A percentile compares a stretch with the other conserved stretches of the same genome.
phyloP scores from a whole-genome alignment of 2,888 invertebrate species.

The Auanema freiburgensis region DNA sequence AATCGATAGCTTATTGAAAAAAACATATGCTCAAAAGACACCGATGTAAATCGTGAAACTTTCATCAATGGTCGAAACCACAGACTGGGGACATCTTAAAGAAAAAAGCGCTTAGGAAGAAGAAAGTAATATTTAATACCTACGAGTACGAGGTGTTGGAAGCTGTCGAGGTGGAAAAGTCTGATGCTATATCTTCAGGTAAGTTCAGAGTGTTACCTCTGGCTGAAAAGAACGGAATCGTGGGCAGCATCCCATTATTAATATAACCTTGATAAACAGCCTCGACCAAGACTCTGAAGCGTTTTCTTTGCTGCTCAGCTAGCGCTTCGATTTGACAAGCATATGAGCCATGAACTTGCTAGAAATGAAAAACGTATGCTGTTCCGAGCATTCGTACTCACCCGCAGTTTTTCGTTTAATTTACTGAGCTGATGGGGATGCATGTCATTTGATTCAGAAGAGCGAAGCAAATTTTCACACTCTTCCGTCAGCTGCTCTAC shows the following conservation, averaged over 20 bases:
- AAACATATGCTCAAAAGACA: conserved; percentile 12
- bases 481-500: conserved; percentile 45
- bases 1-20: neutral
- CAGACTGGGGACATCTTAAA: conserved; percentile 13
- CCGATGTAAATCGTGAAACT: conserved; percentile 61
- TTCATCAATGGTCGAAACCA: conserved; percentile 47
- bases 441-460: conserved; percentile 31
- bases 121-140: neutral
- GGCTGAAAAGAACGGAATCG: neutral
- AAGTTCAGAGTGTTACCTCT: neutral
- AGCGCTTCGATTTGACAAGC: conserved; percentile 50
- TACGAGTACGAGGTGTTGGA: neutral
- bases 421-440: conserved; percentile 51
- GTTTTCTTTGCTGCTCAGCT: conserved; percentile 40
- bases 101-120: neutral
- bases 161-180: neutral
- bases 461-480: conserved; percentile 40
- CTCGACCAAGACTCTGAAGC: conserved; percentile 42
- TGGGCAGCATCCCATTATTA: neutral
- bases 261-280: conserved; percentile 2
- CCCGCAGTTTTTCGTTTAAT: conserved; percentile 55
- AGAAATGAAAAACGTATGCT: conserved; percentile 12
- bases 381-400: conserved; percentile 16
- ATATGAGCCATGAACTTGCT: conserved; percentile 52
- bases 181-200: neutral